Evolutionary conservation across 1,140 invertebrate genomes (phyloP), one percentile per base, ranked within the genome.

Genomic region (Psix sp.): DNA sequence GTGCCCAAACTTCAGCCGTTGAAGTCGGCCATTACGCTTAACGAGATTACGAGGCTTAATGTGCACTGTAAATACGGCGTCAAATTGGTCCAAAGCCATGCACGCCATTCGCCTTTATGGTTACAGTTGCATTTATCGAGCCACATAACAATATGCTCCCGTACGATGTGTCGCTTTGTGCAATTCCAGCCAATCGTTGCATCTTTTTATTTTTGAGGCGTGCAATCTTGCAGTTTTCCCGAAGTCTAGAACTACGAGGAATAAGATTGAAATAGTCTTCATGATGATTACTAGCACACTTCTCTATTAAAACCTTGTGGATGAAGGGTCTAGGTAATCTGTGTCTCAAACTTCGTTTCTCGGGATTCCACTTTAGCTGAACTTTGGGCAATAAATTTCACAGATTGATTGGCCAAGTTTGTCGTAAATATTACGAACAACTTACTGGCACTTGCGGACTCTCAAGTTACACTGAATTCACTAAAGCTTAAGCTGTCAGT

Each of bases 41-140:
- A 81, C 77, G 78, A 81, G 80, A 80, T 80, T 76, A 76, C 76
- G 26, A 57, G 59, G 49, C 68, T 76, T 67, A 76, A 72, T 76
- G 75, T 59, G 68, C 66, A 74, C 74, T 75, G 51, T 76, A 72
- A 76, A 76, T 72, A 76, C 54, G 45, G 51, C 54, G 62, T 70
- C 62, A 71, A 76, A 67, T 76, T 71, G 67, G 62, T 60, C 59
- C 54, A 46, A 49, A 52, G 52, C 66, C 51, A 45, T 59, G 29
- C 40, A 49, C 48, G 20, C 65, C 33, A 26, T 74, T 68, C 56
- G 48, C 70, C 42, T 66, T 73, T 73, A 66, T 66, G 16, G 39
- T 20, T 21, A 26, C 35, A 39, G 70, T 73, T 62, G 54, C 56
- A 54, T 59, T 73, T 73, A 73, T 73, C 70, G 70, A 56, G 40